phyloP scores from a whole-genome alignment of 2,113 vertebrate genomes.

The Callospermophilus lateralis region DNA sequence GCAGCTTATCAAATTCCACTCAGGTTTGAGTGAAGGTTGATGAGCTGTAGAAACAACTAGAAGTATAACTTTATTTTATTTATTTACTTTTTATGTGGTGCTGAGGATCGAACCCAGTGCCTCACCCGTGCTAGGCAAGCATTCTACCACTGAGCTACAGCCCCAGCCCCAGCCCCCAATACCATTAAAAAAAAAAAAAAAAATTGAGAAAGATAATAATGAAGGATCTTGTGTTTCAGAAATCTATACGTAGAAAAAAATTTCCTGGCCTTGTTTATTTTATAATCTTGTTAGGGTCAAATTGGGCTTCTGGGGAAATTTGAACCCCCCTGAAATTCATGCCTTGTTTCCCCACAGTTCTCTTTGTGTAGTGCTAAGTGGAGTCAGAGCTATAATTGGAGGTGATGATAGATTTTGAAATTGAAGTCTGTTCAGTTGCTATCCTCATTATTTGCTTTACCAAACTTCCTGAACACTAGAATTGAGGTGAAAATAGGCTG shows the following conservation, averaged over 20 bases:
- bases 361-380: background rate
- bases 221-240: slow-evolving; percentile 22
- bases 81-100: too few relatives aligned
- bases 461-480: background rate
- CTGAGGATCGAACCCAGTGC: too few relatives aligned
- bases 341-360: background rate
- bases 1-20: background rate
- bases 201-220: background rate
- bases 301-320: background rate
- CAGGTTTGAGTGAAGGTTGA: background rate
- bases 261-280: background rate
- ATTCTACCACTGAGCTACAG: too few relatives aligned
- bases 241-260: background rate
- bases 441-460: background rate
- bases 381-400: background rate
- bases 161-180: too few relatives aligned
- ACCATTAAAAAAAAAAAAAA: background rate
- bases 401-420: slow-evolving; percentile 8
- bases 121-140: too few relatives aligned
- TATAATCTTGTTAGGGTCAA: background rate
- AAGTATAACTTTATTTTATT: too few relatives aligned
- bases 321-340: background rate
- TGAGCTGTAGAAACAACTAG: background rate
- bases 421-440: background rate
- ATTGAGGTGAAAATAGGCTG: background rate